Base-by-base conservation (phyloP, 2,888 invertebrate genomes). In the Agrotis exclamationis region DNA sequence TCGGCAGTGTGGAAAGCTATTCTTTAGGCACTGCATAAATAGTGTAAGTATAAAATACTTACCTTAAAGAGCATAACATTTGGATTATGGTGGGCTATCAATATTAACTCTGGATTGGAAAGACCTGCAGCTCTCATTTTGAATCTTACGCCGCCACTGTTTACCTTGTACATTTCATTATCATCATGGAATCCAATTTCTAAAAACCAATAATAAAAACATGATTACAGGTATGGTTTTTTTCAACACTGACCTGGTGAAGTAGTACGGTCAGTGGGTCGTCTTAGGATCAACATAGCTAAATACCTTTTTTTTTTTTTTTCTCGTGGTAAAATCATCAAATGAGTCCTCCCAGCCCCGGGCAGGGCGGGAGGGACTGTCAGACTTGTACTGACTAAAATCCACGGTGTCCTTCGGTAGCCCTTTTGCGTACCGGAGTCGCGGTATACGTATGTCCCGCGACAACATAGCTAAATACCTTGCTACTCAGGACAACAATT, bases 61-160 rank as follows among this genome's bases (percentile, higher is more conserved):
- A 85, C 89, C 86, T 80, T 76, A 59, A 83, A 88, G 6, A 87
- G 62, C 51, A 66, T 60, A 59, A 63, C n/a, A 63, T 74, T 79
- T 18, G 86, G 85, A 47, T 85, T 78, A 16, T 70, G 59, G 65
- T 72, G 82, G 9, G 76, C 65, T 63, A 80, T 70, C 62, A 89
- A 76, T 54, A 51, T 64, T 45, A 89, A 45, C 45, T 74, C 63
- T 18, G 84, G 73, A 16, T 20, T 33, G 5, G 22, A 16, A 5
- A 24, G 16, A 14, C 80, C 77, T 14, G 47, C 13, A 75, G 66
- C 58, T 66, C 76, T 79, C 51, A 86, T 74, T 70, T 76, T 70
- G 64, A 90, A 87, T 54, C 67, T 77, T 56, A 90, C 70, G 13
- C 79, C 84, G 28, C 89, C 84, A 82, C 82, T 83, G 60, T 83